phyloP scores from a whole-genome alignment of 2,888 invertebrate species.

The Eucriotettix oculatus region DNA sequence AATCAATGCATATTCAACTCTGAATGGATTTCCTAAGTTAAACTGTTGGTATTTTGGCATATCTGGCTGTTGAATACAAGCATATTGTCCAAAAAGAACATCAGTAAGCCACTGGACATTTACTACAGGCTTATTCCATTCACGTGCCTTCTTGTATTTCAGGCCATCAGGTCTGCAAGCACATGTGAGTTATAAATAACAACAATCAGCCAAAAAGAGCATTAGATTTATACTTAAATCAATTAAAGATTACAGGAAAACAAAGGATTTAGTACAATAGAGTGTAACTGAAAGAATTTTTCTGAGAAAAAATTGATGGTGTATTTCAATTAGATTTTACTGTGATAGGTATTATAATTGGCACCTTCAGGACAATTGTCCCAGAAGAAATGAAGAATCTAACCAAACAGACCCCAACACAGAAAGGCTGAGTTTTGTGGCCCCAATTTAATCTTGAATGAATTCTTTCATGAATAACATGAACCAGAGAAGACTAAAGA shows the following conservation, averaged over 20 bases:
- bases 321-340: no score
- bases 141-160: conserved; percentile 78
- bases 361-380: no score
- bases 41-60: conserved; percentile 80
- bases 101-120: conserved; percentile 90
- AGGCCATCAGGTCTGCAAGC: conserved; percentile 56
- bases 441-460: no score
- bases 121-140: conserved; percentile 83
- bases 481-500: no score
- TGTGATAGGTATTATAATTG: no score
- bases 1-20: conserved; percentile 71
- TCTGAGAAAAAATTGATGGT: no score
- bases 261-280: not conserved
- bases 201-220: not conserved
- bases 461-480: no score
- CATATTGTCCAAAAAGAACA: conserved; percentile 64
- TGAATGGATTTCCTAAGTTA: conserved; percentile 58
- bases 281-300: no score
- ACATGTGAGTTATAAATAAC: not conserved
- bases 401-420: no score
- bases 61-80: conserved; percentile 42
- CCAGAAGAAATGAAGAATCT: no score
- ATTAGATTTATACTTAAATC: not conserved
- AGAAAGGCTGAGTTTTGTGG: no score
- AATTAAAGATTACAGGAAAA: not conserved